Percentiles rank a stretch among this genome's conserved stretches.
These are phyloP conservation scores for Meteorus colon DNA, from an alignment of 2,888 invertebrate genomes.

Conservation along the genomic window DNA sequence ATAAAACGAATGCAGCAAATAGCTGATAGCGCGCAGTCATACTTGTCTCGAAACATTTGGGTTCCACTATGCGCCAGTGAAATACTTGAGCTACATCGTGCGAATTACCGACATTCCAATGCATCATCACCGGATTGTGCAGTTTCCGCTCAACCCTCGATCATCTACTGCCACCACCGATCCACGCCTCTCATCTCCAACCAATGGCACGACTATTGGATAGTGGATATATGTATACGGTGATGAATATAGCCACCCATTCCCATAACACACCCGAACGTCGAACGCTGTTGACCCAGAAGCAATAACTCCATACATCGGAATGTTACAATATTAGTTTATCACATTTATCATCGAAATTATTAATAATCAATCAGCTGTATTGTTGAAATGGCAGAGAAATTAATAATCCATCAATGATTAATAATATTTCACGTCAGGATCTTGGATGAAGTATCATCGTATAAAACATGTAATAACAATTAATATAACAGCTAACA, in stretches of 20 bases:
- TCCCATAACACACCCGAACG: constrained; percentile 38
- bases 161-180: constrained; percentile 44
- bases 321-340: constrained; percentile 26
- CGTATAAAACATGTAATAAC: not conserved
- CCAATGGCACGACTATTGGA: constrained; percentile 8
- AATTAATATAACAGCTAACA: not conserved
- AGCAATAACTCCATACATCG: constrained; percentile 37
- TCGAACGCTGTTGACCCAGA: constrained; percentile 54
- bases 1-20: constrained; percentile 20
- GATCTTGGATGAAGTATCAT: not conserved
- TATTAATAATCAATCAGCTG: constrained; percentile 23
- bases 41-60: constrained; percentile 44
- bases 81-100: constrained; percentile 61
- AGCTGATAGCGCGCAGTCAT: constrained; percentile 24
- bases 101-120: constrained; percentile 68
- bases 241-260: constrained; percentile 17
- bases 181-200: constrained; percentile 39
- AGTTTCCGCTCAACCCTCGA: constrained; percentile 58
- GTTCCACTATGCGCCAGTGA: constrained; percentile 48
- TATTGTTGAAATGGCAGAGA: constrained; percentile 15
- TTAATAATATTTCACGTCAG: not conserved
- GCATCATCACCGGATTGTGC: constrained; percentile 67
- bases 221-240: not conserved
- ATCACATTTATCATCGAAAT: constrained; percentile 20
- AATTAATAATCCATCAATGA: constrained; percentile 32